Conservation (phyloP, 2,113 vertebrate genomes). For the Ploceus nigricollis region DNA sequence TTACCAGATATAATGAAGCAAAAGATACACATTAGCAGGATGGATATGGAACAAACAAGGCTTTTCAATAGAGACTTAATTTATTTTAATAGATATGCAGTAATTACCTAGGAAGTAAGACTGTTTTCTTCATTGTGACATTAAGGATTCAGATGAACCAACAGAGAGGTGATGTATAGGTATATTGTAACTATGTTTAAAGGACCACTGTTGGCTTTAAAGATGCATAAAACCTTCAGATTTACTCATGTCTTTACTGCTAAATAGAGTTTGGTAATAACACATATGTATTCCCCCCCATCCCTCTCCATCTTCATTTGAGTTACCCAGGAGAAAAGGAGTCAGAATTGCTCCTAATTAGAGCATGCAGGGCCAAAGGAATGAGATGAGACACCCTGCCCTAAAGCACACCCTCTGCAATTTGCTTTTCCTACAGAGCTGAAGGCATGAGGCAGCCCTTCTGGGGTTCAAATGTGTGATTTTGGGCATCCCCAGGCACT, state of each 20-base stretch:
- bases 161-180: conserved; percentile 34
- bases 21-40: conserved; percentile 68
- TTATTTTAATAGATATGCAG: conserved; percentile 71
- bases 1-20: conserved; percentile 71
- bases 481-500: not conserved
- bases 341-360: not conserved
- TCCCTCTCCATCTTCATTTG: not conserved
- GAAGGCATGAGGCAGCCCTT: not conserved
- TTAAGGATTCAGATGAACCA: conserved; percentile 65
- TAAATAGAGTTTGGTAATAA: not conserved
- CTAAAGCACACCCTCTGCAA: not conserved
- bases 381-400: not conserved
- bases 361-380: rapidly evolving
- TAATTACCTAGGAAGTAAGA: conserved; percentile 68
- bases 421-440: not conserved
- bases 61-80: conserved; percentile 69
- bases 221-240: conserved; percentile 30
- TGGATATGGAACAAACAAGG: conserved; percentile 68
- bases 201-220: conserved; percentile 28
- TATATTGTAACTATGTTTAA: conserved; percentile 38
- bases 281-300: not conserved
- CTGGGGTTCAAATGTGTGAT: not conserved
- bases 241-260: not conserved
- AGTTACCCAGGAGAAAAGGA: not conserved
- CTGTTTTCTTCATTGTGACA: conserved; percentile 55